Evolutionary conservation across 2,888 invertebrate genomes (phyloP).

Genomic region (Anthrax anthrax): DNA sequence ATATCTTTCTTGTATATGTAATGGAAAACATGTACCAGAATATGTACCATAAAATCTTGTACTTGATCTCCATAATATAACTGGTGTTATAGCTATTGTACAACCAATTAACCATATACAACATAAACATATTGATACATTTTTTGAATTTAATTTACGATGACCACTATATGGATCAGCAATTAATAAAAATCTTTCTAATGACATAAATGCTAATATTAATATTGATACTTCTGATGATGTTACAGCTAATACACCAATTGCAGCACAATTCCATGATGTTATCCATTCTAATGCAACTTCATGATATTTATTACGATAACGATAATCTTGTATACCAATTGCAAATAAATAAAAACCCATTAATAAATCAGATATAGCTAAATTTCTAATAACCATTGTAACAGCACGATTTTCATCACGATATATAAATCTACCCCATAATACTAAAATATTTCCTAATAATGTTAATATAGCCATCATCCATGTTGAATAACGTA

Average conservation of each 20-base stretch:
- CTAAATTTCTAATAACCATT: conserved; percentile 48
- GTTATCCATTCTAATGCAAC: conserved; percentile 48
- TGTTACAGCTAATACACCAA: conserved; percentile 48
- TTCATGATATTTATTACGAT: conserved; percentile 41
- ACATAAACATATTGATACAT: conserved; percentile 38
- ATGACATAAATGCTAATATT: conserved; percentile 52
- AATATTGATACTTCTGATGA: conserved; percentile 56
- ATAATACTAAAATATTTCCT: conserved; percentile 49
- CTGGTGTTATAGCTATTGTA: conserved; percentile 47
- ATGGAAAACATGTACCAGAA: conserved; percentile 53
- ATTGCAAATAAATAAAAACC: conserved; percentile 50
- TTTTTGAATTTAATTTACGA: conserved; percentile 38
- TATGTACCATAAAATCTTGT: conserved; percentile 47
- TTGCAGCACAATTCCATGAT: conserved; percentile 46
- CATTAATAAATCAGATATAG: conserved; percentile 52
- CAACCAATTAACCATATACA: conserved; percentile 47
- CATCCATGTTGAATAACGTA: conserved; percentile 47
- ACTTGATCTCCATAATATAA: conserved; percentile 42
- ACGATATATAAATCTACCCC: conserved; percentile 42
- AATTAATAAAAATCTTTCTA: conserved; percentile 51
- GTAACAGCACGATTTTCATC: conserved; percentile 49
- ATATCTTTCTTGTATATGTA: conserved; percentile 53
- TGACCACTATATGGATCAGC: conserved; percentile 44
- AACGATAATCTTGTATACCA: conserved; percentile 44
- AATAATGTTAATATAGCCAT: conserved; percentile 43